Evolutionary conservation across 1,140 invertebrate species (phyloP).

Genomic region (Drosophila busckii): DNA sequence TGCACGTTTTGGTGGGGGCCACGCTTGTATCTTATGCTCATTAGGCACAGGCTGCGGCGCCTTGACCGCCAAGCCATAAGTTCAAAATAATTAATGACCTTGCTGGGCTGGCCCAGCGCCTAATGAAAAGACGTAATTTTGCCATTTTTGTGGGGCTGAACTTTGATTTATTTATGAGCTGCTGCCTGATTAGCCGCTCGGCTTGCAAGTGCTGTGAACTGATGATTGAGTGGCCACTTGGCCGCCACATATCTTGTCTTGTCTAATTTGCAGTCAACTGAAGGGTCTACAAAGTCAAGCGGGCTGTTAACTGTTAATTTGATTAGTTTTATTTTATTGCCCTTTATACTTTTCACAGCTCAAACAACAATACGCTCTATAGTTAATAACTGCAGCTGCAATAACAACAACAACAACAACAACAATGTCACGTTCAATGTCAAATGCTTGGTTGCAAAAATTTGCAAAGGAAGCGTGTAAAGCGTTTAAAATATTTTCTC

Average conservation of each 20-base stretch:
- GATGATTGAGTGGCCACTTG: conserved; percentile 56
- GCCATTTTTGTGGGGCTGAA: conserved; percentile 9
- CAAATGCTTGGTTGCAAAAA: conserved; percentile 61
- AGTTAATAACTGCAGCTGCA: conserved; percentile 20
- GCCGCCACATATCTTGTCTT: conserved; percentile 58
- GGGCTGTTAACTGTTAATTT: not conserved
- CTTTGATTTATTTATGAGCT: conserved; percentile 71
- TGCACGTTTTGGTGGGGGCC: too few relatives aligned
- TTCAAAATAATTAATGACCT: conserved; percentile 77
- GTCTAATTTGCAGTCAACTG: conserved; percentile 58
- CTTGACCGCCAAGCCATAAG: conserved; percentile 64
- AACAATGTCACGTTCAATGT: conserved; percentile 77
- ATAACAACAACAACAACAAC: conserved; percentile 24
- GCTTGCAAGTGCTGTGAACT: conserved; percentile 25
- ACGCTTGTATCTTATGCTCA: conserved; percentile 75
- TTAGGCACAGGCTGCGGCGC: conserved; percentile 71
- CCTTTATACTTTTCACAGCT: too few relatives aligned
- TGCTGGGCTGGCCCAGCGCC: conserved; percentile 63
- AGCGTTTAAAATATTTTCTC: conserved; percentile 76
- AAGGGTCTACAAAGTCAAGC: not conserved
- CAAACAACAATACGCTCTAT: conserved; percentile 11
- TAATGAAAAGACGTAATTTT: conserved; percentile 76
- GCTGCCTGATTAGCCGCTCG: conserved; percentile 64
- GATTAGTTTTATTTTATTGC: not conserved
- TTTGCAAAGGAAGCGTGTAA: conserved; percentile 76